Percentiles rank a stretch among this genome's conserved stretches.
phyloP scores from a whole-genome alignment of 2,113 vertebrate species.

The Gallinago jamesoni region DNA sequence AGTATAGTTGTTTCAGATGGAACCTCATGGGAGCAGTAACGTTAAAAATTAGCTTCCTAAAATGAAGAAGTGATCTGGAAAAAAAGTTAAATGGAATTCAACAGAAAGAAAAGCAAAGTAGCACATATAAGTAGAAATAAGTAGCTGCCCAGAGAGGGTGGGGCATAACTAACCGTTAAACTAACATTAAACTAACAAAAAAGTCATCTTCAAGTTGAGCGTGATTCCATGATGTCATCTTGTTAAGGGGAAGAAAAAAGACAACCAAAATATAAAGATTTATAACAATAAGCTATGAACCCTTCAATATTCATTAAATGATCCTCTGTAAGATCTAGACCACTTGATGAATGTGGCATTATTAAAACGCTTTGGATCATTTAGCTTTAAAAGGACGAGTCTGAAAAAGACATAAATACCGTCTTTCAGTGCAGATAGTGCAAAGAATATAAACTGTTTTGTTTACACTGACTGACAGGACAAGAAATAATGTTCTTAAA shows the following conservation, averaged over 20 bases:
- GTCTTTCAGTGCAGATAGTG: not conserved
- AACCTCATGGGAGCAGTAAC: not conserved
- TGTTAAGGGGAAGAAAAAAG: not conserved
- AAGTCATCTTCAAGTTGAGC: not conserved
- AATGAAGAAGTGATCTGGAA: not conserved
- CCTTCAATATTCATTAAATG: constrained; percentile 15
- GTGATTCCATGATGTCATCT: not conserved
- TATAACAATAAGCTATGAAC: not conserved
- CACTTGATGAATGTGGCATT: constrained; percentile 51
- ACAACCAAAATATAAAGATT: not conserved
- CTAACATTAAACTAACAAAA: not conserved
- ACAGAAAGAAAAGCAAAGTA: not conserved
- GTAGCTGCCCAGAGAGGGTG: not conserved
- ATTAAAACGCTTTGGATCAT: constrained; percentile 58
- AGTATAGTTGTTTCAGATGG: not conserved
- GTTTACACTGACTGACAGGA: constrained; percentile 7
- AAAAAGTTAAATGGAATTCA: not conserved
- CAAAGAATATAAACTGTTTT: constrained; percentile 27
- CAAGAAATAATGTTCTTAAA: constrained; percentile 35
- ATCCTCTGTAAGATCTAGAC: not conserved
- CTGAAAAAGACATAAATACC: constrained; percentile 15
- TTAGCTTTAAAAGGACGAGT: constrained; percentile 36
- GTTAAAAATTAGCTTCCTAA: not conserved
- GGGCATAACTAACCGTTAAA: not conserved
- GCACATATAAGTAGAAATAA: not conserved